Percentiles rank a stretch among this genome's conserved stretches.
These are phyloP conservation scores for Epistrophella euchroma DNA, from an alignment of 2,888 invertebrate genomes.

Conservation along the genomic window DNA sequence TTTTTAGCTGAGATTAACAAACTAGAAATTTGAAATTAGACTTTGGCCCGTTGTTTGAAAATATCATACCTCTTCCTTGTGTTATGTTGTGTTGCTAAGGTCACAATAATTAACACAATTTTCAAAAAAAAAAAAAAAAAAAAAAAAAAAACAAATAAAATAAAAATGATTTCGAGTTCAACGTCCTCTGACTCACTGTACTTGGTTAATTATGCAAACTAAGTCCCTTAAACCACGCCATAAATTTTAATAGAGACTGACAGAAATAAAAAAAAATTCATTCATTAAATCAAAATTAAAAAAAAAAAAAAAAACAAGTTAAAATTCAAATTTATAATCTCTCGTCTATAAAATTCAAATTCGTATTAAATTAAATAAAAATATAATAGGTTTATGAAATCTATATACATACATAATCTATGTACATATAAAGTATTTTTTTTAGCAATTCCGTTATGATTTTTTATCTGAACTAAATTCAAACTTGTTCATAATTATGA, in stretches of 20 bases:
- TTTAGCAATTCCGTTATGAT: neutral
- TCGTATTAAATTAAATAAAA: neutral
- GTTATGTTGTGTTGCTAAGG: neutral
- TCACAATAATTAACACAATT: neutral
- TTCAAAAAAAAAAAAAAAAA: neutral
- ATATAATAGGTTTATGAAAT: neutral
- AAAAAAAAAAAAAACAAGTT: neutral
- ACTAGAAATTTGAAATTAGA: too few species aligned
- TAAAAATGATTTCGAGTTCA: neutral
- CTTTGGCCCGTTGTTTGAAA: too few species aligned
- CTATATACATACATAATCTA: too few species aligned
- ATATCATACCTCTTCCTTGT: too few species aligned
- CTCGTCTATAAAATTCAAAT: neutral
- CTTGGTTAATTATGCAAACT: neutral
- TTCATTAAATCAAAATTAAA: neutral
- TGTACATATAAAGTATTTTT: too few species aligned
- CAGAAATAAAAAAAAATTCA: neutral
- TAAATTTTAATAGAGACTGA: neutral
- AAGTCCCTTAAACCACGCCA: neutral
- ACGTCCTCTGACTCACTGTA: neutral
- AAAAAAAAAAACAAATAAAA: neutral
- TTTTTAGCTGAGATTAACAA: neutral
- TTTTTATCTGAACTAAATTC: slow-evolving; percentile 4
- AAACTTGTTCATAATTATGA: neutral
- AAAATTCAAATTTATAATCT: neutral